phyloP scores from a whole-genome alignment of 2,797 vertebrate species.

The Anas georgica region DNA sequence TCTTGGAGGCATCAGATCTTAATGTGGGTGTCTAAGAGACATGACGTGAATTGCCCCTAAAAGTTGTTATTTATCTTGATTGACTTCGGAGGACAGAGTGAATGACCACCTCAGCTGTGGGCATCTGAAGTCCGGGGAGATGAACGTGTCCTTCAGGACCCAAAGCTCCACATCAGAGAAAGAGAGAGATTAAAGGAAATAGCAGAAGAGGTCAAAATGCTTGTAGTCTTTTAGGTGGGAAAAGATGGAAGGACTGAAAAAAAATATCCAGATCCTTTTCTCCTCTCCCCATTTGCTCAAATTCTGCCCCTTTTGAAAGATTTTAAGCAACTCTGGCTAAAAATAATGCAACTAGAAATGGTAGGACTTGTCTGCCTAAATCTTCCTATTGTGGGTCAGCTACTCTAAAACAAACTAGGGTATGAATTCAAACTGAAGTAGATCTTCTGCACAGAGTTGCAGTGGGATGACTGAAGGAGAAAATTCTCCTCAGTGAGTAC shows the following conservation, averaged over 20 bases:
- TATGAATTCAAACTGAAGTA: background rate
- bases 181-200: background rate
- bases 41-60: background rate
- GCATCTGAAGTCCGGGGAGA: background rate
- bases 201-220: background rate
- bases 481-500: background rate
- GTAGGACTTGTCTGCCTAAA: background rate
- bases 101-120: background rate
- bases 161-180: background rate
- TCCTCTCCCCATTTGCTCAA: background rate
- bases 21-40: background rate
- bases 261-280: background rate
- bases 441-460: background rate
- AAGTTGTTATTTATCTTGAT: background rate
- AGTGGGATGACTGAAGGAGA: background rate
- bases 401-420: background rate
- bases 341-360: background rate
- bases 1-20: background rate
- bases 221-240: background rate
- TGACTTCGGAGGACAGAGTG: background rate
- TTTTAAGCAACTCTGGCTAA: background rate
- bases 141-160: background rate
- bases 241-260: background rate
- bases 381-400: accelerated
- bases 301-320: background rate